Evolutionary conservation across 2,797 vertebrate genomes (phyloP).

Genomic region (Ateles fusciceps): DNA sequence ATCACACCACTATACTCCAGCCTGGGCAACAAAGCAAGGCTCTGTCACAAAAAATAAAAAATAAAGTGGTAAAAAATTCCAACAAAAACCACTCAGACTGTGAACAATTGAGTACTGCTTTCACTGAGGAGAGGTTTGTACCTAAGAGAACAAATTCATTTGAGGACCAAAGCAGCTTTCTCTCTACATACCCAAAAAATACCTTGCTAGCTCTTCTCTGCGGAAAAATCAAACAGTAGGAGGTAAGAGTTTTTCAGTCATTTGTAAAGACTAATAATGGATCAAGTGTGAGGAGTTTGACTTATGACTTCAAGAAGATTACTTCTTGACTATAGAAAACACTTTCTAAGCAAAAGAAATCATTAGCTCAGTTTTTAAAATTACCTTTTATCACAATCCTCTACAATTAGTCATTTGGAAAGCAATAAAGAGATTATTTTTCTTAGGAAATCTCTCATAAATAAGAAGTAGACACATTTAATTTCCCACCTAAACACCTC

Average conservation of each 20-base stretch:
- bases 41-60: too few relatives aligned
- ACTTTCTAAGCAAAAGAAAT: not conserved
- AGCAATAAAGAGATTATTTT: not conserved
- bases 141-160: not conserved
- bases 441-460: conserved; percentile 8
- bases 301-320: not conserved
- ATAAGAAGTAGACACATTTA: not conserved
- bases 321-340: not conserved
- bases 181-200: not conserved
- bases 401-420: not conserved
- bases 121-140: not conserved
- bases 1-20: too few relatives aligned
- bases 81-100: not conserved
- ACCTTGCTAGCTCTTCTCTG: not conserved
- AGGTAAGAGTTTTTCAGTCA: not conserved
- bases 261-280: not conserved
- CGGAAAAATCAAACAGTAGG: not conserved
- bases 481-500: not conserved
- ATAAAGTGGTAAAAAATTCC: not conserved
- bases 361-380: not conserved
- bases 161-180: not conserved
- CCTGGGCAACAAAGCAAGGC: too few relatives aligned
- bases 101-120: not conserved
- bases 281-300: not conserved
- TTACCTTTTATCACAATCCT: conserved; percentile 14